Evolutionary conservation across 2,113 vertebrate species (phyloP).

Genomic region (Uria lomvia): DNA sequence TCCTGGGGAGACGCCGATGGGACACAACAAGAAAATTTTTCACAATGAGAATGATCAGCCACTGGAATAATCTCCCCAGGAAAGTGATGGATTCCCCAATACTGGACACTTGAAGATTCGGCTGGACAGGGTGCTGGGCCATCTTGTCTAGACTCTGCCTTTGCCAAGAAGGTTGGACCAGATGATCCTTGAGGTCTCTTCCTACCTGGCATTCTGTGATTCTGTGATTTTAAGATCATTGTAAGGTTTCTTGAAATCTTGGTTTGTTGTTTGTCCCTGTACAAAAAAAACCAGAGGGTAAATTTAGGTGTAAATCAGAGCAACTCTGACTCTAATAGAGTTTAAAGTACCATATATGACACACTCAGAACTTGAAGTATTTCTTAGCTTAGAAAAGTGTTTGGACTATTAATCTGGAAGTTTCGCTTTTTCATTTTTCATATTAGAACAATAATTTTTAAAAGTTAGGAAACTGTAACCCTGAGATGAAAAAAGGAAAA

Average conservation of each 20-base stretch:
- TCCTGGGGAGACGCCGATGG: too few relatives aligned
- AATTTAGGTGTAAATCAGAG: background rate
- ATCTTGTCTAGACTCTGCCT: background rate
- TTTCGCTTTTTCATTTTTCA: background rate
- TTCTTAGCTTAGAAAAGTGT: background rate
- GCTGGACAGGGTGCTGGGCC: background rate
- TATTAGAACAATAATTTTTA: background rate
- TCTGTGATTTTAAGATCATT: background rate
- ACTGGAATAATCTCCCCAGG: background rate
- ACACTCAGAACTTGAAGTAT: background rate
- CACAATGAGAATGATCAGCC: too few relatives aligned
- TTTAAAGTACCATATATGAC: background rate
- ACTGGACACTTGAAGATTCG: background rate
- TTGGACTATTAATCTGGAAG: background rate
- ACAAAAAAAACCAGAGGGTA: background rate
- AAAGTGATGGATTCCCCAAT: background rate
- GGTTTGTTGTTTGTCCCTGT: background rate
- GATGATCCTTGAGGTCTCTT: background rate
- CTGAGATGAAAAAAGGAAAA: background rate
- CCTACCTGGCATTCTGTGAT: background rate
- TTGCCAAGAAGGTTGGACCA: background rate
- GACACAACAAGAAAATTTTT: too few relatives aligned
- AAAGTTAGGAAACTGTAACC: background rate
- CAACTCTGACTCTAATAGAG: background rate
- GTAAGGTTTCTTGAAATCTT: background rate